Percentiles rank a stretch among this genome's conserved stretches.
Conservation (phyloP, 53 echinoderm and acorn worm species). For the Actinopyga echinites region DNA sequence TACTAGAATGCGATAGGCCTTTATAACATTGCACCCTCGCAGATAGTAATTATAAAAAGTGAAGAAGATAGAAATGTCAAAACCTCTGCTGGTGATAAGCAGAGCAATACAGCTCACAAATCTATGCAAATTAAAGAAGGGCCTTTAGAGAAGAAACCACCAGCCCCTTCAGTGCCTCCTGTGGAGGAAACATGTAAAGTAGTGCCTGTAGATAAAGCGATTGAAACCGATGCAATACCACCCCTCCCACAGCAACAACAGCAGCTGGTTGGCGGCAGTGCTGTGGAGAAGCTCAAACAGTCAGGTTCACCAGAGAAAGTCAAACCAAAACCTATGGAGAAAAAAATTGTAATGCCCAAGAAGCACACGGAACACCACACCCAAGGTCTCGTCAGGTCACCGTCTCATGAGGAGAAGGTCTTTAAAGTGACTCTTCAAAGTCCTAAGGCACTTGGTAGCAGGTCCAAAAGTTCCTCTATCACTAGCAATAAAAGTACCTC, state of each 20-base stretch:
- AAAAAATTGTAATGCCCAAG: conserved; percentile 23
- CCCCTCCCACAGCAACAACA: background rate
- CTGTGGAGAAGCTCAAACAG: conserved; percentile 26
- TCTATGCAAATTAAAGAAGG: conserved; percentile 28
- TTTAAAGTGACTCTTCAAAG: conserved; percentile 41
- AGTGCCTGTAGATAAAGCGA: conserved; percentile 39
- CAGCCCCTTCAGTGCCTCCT: conserved; percentile 7
- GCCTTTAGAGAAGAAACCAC: conserved; percentile 17
- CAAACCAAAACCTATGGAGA: conserved; percentile 1
- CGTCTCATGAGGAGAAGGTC: conserved; percentile 37
- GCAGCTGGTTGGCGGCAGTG: background rate
- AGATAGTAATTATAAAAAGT: background rate
- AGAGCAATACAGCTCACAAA: conserved; percentile 8
- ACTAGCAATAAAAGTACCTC: conserved; percentile 43
- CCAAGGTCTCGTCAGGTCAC: conserved; percentile 39
- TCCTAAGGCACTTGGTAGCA: conserved; percentile 30
- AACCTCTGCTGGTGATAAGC: background rate
- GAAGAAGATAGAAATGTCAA: background rate
- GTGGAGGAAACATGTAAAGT: conserved; percentile 6
- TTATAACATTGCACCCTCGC: no score
- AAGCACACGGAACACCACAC: conserved; percentile 32
- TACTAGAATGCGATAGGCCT: no score
- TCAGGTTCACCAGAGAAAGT: background rate
- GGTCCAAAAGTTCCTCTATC: conserved; percentile 41
- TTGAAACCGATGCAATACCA: background rate